phyloP scores from a whole-genome alignment of 2,113 vertebrate species.

The Callopanchax toddi region DNA sequence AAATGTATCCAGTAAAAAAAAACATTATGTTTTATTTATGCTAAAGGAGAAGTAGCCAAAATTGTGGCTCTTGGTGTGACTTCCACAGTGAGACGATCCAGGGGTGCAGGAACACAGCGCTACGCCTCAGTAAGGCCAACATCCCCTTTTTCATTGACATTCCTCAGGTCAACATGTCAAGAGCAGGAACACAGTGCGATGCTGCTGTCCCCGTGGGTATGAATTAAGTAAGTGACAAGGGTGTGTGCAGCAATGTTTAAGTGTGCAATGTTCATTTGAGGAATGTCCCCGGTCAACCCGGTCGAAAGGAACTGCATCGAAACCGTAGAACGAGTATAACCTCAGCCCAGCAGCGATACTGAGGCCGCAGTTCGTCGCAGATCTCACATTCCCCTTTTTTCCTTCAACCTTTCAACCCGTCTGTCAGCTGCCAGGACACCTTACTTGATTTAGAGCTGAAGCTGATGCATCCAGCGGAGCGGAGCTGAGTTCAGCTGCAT shows the following conservation, averaged over 20 bases:
- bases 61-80: not conserved
- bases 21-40: too few relatives aligned
- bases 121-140: slow-evolving; percentile 13
- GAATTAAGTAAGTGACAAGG: slow-evolving; percentile 64
- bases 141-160: slow-evolving; percentile 37
- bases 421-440: slow-evolving; percentile 49
- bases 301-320: slow-evolving; percentile 72
- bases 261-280: slow-evolving; percentile 63
- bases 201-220: slow-evolving; percentile 44
- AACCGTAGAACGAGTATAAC: slow-evolving; percentile 77
- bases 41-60: too few relatives aligned
- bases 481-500: slow-evolving; percentile 15
- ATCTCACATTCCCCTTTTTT: slow-evolving; percentile 39
- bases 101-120: slow-evolving; percentile 43
- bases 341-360: slow-evolving; percentile 53
- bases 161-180: slow-evolving; percentile 56
- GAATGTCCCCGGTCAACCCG: slow-evolving; percentile 80
- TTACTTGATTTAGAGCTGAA: not conserved
- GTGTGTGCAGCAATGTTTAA: slow-evolving; percentile 61
- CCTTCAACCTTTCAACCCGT: slow-evolving; percentile 45
- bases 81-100: slow-evolving; percentile 32
- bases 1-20: slow-evolving; percentile 7
- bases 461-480: slow-evolving; percentile 14
- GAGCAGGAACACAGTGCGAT: slow-evolving; percentile 51
- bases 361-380: slow-evolving; percentile 32